A percentile compares a stretch with the other conserved stretches of the same genome.
phyloP scores from a whole-genome alignment of 2,888 invertebrate genomes.

The Galeopsomyia nigrocyanea region DNA sequence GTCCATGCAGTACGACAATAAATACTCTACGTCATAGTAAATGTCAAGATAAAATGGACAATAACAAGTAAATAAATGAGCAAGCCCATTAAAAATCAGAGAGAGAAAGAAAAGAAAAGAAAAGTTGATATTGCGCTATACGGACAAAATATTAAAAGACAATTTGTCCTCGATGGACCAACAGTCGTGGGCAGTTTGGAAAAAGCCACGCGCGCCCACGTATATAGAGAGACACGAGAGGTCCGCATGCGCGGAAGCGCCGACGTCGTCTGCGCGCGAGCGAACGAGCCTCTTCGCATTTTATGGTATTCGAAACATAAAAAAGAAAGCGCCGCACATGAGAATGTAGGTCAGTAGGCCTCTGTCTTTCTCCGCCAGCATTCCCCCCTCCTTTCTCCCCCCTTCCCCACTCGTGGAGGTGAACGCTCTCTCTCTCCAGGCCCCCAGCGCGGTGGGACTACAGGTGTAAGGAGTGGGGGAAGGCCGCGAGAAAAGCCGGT shows the following conservation, averaged over 20 bases:
- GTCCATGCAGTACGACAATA: too few relatives aligned
- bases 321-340: constrained; percentile 62
- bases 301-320: constrained; percentile 68
- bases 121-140: too few relatives aligned
- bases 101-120: too few relatives aligned
- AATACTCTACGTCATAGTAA: too few relatives aligned
- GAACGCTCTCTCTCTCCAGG: not conserved
- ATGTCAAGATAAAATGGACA: too few relatives aligned
- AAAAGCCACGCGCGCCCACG: constrained; percentile 24
- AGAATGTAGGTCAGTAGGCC: constrained; percentile 68
- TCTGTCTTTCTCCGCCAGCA: constrained; percentile 50
- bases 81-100: too few relatives aligned
- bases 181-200: not conserved
- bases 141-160: constrained; percentile 5
- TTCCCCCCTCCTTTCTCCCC: constrained; percentile 46
- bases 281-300: constrained; percentile 60
- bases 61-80: too few relatives aligned
- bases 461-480: constrained; percentile 18
- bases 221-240: constrained; percentile 13
- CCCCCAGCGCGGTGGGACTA: not conserved
- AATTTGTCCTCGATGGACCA: constrained; percentile 17
- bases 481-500: not conserved
- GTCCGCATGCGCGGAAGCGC: constrained; percentile 51
- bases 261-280: constrained; percentile 61
- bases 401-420: constrained; percentile 6